Percentiles rank a stretch among this genome's conserved stretches.
phyloP scores from a whole-genome alignment of 2,888 invertebrate genomes.

The Galerucella nymphaeae region DNA sequence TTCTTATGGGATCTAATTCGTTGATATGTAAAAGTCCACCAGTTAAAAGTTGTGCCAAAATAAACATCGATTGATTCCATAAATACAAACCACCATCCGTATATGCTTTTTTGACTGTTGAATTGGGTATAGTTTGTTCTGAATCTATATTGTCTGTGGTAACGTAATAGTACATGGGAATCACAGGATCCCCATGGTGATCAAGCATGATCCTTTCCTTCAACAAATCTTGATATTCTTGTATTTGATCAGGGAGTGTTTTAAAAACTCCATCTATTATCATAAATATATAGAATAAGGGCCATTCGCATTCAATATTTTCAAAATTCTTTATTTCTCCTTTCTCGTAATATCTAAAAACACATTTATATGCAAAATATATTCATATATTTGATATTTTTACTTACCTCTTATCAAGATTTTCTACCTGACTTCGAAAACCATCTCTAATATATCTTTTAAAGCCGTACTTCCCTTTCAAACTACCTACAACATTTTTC shows the following conservation, averaged over 20 bases:
- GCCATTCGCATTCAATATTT: conserved; percentile 98
- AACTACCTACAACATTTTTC: conserved; percentile 80
- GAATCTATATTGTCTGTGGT: conserved; percentile 77
- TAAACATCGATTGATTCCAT: conserved; percentile 97
- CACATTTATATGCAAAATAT: not conserved
- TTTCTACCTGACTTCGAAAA: conserved; percentile 89
- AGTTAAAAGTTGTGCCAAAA: conserved; percentile 91
- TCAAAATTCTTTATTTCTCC: conserved; percentile 97
- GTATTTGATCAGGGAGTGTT: conserved; percentile 88
- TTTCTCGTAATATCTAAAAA: conserved; percentile 80
- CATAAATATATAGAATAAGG: conserved; percentile 94
- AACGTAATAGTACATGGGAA: conserved; percentile 95
- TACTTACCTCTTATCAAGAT: conserved; percentile 70
- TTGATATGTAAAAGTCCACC: conserved; percentile 91
- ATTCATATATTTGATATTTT: not conserved
- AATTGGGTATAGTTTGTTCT: conserved; percentile 76
- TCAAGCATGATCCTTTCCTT: conserved; percentile 85
- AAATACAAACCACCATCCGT: conserved; percentile 78
- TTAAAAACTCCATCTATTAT: conserved; percentile 96
- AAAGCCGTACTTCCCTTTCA: conserved; percentile 92
- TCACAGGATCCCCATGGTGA: conserved; percentile 86
- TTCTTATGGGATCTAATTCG: conserved; percentile 94
- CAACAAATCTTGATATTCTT: conserved; percentile 88
- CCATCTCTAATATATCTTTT: conserved; percentile 96
- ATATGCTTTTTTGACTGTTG: conserved; percentile 55